Evolutionary conservation across 2,113 vertebrate species (phyloP), one percentile per base, ranked within the genome.

Genomic region (Silurus meridionalis): DNA sequence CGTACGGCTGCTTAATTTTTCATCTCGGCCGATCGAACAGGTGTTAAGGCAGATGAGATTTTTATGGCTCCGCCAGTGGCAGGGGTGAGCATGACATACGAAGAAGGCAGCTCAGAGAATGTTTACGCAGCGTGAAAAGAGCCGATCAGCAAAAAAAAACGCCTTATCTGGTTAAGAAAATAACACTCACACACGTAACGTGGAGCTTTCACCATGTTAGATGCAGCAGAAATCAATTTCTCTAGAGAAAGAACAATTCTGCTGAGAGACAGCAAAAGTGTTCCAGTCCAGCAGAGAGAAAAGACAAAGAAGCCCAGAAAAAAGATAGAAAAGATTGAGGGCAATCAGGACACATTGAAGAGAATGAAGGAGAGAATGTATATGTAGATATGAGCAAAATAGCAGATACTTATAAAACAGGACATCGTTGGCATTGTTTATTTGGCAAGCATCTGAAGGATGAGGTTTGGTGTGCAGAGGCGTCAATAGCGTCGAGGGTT

Each of bases 51-150:
- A 91, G 88, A 93, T 93, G 91, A 95, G 95, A 95, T 93, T 94
- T 94, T 93, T 90, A 95, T 93, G 91, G 93, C 91, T 91, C 92
- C 92, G 91, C 91, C 92, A 92, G 89, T 85, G 90, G 90, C 83
- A 17, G 80, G 87, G 90, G 92, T 67, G 83, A 89, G 82, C 86
- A 89, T 94, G 94, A 93, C 93, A 95, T 94, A 94, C 94, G 91
- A 91, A 94, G 79, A 52, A 19, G 87, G 88, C 85, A 90, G 92
- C 91, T 94, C 90, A 87, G 91, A 92, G 94, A 93, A 91, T 94
- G 94, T 95, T 95, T 94, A 94, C 91, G 91, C 91, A 91, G 93
- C 90, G 91, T 94, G 93, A 87, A 91, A 92, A 90, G 50, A 91
- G 94, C 93, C 92, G 92, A 94, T 94, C 91, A 91, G 89, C 80